Conservation (phyloP, 2,888 invertebrate genomes). For the Rotaria sp. region DNA sequence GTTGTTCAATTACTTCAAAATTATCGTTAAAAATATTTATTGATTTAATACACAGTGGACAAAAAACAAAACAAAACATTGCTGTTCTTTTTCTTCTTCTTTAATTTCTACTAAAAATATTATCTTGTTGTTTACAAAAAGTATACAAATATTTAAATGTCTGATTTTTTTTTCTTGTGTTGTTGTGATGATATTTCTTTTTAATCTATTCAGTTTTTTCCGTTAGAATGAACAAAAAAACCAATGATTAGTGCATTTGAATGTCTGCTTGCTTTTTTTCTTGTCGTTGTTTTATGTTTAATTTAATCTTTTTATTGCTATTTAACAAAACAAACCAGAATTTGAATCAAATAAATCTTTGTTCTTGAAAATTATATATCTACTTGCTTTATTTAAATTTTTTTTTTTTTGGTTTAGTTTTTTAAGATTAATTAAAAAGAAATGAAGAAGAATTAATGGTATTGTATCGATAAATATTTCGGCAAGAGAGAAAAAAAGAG, state of each 20-base stretch:
- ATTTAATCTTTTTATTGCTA: neutral
- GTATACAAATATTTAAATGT: neutral
- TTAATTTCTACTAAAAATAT: neutral
- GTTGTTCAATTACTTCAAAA: constrained; percentile 37
- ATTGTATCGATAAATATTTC: neutral
- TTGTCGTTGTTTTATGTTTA: neutral
- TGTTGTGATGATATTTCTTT: constrained; percentile 1
- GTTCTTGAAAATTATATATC: neutral
- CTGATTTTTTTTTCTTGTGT: neutral
- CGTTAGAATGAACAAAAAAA: neutral
- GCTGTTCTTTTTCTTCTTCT: neutral
- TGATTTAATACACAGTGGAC: neutral
- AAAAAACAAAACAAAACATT: neutral
- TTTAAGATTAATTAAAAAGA: neutral
- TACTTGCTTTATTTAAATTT: neutral
- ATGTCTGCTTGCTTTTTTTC: neutral
- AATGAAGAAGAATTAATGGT: neutral
- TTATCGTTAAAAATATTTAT: neutral
- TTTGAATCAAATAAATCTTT: neutral
- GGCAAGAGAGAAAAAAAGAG: neutral
- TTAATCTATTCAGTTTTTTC: neutral
- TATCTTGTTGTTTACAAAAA: neutral
- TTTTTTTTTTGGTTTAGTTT: neutral
- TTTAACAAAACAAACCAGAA: neutral
- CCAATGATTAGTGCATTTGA: neutral